Evolutionary conservation across 2,888 invertebrate species (phyloP).

Genomic region (Noctua comes): DNA sequence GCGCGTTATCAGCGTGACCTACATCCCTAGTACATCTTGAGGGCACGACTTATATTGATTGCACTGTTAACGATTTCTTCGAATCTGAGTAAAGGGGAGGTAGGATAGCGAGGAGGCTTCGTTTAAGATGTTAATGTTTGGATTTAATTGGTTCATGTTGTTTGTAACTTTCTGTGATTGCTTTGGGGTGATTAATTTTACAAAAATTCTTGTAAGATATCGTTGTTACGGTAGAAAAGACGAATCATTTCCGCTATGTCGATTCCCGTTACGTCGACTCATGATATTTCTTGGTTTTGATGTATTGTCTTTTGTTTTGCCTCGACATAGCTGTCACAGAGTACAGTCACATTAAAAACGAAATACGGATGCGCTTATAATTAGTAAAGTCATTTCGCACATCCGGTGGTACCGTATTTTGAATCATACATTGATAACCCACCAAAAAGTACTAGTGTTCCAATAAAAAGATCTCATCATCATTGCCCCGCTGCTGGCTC

Average conservation of each 20-base stretch:
- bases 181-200: neutral
- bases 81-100: slow-evolving; percentile 8
- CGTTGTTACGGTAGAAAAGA: neutral
- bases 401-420: no score
- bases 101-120: slow-evolving; percentile 1
- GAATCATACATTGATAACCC: no score
- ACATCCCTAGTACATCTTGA: slow-evolving; percentile 50
- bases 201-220: neutral
- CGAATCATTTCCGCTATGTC: no score
- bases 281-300: no score
- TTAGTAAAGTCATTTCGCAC: no score
- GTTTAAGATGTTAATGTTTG: neutral
- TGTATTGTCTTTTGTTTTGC: no score
- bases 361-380: no score
- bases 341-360: no score
- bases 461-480: neutral
- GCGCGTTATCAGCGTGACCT: slow-evolving; percentile 62
- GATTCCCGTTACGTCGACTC: no score
- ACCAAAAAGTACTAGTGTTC: no score
- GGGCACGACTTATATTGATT: slow-evolving; percentile 52
- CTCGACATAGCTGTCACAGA: no score
- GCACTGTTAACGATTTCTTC: slow-evolving; percentile 44
- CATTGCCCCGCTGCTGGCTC: neutral
- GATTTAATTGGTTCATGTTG: neutral
- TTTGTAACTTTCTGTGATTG: no score